Conservation (phyloP, 2,888 invertebrate species). For the Sarcophaga rosellei region DNA sequence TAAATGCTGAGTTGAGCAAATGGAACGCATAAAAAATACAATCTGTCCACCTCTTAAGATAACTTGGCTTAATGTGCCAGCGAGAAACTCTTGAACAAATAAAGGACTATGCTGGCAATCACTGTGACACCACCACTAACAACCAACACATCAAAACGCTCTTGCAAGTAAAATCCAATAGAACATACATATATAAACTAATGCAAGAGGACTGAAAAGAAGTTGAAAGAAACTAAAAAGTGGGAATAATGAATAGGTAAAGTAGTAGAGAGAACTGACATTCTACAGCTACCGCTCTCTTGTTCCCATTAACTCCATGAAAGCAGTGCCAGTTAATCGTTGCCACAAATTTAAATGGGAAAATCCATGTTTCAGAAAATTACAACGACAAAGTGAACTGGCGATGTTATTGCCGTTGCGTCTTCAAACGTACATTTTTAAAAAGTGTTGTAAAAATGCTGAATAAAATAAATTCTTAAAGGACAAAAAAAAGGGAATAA, state of each 20-base stretch:
- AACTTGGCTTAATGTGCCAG: slow-evolving; percentile 14
- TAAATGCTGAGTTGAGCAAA: slow-evolving; percentile 45
- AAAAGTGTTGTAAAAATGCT: not conserved
- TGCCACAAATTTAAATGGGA: slow-evolving; percentile 30
- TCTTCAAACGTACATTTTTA: not conserved
- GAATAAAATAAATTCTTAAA: slow-evolving; percentile 7
- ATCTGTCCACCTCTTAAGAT: slow-evolving; percentile 42
- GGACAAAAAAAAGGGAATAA: slow-evolving; percentile 28
- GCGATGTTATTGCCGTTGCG: not conserved
- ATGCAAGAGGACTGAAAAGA: not conserved
- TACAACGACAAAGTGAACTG: not conserved
- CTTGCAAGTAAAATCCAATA: not conserved
- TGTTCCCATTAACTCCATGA: slow-evolving; percentile 8
- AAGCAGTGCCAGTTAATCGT: slow-evolving; percentile 1
- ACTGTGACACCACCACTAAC: slow-evolving; percentile 27
- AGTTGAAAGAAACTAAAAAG: not conserved
- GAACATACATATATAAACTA: not conserved
- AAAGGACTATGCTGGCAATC: slow-evolving; percentile 16
- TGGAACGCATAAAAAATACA: slow-evolving; percentile 50
- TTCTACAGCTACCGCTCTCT: slow-evolving; percentile 22
- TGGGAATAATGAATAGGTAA: slow-evolving; percentile 31
- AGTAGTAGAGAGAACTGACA: slow-evolving; percentile 41
- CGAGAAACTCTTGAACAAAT: slow-evolving; percentile 13
- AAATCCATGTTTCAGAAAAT: slow-evolving; percentile 29
- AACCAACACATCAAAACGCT: not conserved